Evolutionary conservation across 2,113 vertebrate genomes (phyloP).

Genomic region (Oxygymnocypris stewartii): DNA sequence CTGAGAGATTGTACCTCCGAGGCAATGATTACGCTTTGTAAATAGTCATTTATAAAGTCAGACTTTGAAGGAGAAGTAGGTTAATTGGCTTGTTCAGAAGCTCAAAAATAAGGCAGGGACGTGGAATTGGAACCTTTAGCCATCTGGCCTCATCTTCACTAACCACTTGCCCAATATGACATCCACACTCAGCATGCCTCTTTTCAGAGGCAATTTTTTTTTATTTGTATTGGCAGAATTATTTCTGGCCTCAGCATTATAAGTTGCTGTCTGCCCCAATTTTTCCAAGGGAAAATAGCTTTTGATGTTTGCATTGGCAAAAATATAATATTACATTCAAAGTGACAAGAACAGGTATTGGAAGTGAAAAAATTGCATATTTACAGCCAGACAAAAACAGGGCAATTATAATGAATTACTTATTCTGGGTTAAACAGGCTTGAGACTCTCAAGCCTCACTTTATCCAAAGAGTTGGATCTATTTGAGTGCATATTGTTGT

Average conservation of each 20-base stretch:
- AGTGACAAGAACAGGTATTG: background rate
- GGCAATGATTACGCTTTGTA: conserved; percentile 32
- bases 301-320: background rate
- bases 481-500: background rate
- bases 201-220: background rate
- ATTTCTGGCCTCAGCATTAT: background rate
- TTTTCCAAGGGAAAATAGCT: background rate
- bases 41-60: conserved; percentile 45
- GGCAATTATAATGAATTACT: conserved; percentile 8
- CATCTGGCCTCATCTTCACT: background rate
- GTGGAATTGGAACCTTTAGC: conserved; percentile 16
- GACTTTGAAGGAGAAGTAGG: conserved; percentile 29
- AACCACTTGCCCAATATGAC: conserved; percentile 20
- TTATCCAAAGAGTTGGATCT: background rate
- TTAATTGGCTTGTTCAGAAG: conserved; percentile 41
- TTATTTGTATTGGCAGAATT: conserved; percentile 18
- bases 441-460: background rate
- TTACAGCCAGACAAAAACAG: conserved; percentile 8
- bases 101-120: conserved; percentile 23
- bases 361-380: background rate
- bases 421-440: background rate
- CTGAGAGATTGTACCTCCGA: conserved; percentile 18
- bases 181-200: background rate
- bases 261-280: conserved; percentile 14
- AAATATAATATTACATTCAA: background rate